Base-by-base conservation (phyloP, 2,797 vertebrate species). In the Acanthurus lineatus region DNA sequence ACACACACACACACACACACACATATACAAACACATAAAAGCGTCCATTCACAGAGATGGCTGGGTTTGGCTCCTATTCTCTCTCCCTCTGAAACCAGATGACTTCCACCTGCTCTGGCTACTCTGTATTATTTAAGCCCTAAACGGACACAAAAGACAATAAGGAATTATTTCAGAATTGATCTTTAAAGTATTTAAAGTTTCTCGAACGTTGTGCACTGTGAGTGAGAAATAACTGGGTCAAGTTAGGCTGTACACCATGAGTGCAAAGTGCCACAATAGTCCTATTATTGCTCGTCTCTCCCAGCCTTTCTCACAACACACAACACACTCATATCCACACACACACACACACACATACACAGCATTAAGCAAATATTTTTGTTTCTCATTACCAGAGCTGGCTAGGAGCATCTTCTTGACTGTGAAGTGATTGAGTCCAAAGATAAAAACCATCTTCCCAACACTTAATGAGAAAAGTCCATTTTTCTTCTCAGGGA, bases 321-420 rank as follows among this genome's bases (percentile, higher is more conserved):
- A 52, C 67, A 63, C 63, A 53, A 58, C 38, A 76, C 49, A 54
- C 28, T 32, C 28, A 32, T 32, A 32, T 32, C 28, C 25, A 52
- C 28, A 76, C 62, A 82, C 44, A 70, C 38, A 48, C 75, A 71
- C 25, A 52, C 28, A 76, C 62, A 82, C 44, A 70, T 38, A 48
- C 75, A 71, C 60, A 68, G 19, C 81, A 65, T 49, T 12, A 79
- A 73, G 60, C 59, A 83, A 58, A 82, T 51, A 48, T 51, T 87
- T 85, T 69, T 81, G 79, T 80, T 86, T 84, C 65, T 86, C 64
- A 76, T 91, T 92, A 92, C 91, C 90, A 61, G 38, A 59, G 69
- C 54, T 74, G 60, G 71, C 53, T 9, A 22, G 22, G 44, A 84
- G 57, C 53, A 57, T 83, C 76, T 60, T 71, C 73, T 80, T 60